Percentiles rank a stretch among this genome's conserved stretches.
These are phyloP conservation scores for Euura saliciscinereae DNA, from an alignment of 1,140 invertebrate genomes.

Conservation along the genomic window DNA sequence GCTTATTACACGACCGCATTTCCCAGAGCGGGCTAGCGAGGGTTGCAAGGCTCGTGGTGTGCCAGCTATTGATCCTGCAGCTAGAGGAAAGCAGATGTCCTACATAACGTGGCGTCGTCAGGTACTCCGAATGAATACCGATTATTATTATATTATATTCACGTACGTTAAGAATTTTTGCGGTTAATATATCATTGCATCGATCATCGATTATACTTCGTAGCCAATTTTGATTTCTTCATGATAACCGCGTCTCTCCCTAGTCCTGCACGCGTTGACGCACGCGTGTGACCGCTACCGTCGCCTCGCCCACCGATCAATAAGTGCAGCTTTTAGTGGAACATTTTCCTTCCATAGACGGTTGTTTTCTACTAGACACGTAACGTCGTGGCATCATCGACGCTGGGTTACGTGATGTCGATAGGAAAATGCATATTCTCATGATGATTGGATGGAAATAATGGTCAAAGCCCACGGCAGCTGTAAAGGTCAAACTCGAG, in stretches of 20 bases:
- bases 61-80: background rate
- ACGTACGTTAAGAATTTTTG: background rate
- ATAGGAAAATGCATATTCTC: too few species aligned
- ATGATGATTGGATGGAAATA: too few species aligned
- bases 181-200: background rate
- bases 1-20: background rate
- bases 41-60: background rate
- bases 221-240: too few species aligned
- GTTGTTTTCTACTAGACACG: too few species aligned
- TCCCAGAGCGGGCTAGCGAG: background rate
- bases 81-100: background rate
- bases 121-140: too few species aligned
- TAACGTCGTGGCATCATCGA: too few species aligned
- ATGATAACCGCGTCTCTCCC: background rate
- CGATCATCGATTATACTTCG: background rate
- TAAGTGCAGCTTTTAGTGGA: background rate
- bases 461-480: too few species aligned
- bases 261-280: background rate
- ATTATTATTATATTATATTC: background rate
- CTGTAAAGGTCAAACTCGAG: too few species aligned
- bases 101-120: background rate
- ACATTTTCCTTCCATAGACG: too few species aligned
- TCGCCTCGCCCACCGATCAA: background rate
- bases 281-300: background rate
- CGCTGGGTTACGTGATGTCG: too few species aligned